Conservation (phyloP, 1,140 invertebrate species). For the Listronotus bonariensis region DNA sequence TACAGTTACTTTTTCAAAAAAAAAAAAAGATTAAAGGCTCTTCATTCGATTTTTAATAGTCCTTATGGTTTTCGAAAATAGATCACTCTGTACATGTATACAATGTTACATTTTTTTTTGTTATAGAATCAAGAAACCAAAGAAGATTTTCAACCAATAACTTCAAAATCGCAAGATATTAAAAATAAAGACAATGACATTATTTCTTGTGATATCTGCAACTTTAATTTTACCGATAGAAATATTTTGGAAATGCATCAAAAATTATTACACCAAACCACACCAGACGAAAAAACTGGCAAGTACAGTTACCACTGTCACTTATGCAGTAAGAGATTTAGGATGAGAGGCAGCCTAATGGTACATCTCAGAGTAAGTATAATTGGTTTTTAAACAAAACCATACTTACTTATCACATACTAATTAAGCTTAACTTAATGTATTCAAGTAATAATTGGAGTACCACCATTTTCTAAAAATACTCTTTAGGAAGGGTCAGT, state of each 20-base stretch:
- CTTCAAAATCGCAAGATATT: constrained; percentile 9
- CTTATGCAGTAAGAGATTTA: constrained; percentile 77
- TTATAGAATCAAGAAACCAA: constrained; percentile 6
- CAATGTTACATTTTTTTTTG: no score
- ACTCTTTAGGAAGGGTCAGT: neutral
- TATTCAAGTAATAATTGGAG: no score
- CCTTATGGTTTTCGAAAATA: no score
- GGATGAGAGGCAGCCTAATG: constrained; percentile 79
- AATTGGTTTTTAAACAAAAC: no score
- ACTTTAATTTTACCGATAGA: constrained; percentile 69
- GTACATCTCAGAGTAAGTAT: constrained; percentile 72
- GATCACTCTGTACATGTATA: no score
- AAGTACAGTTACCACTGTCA: constrained; percentile 71
- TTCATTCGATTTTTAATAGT: no score
- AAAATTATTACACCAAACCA: constrained; percentile 71
- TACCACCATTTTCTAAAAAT: neutral
- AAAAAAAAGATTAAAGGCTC: no score
- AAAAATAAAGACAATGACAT: constrained; percentile 48
- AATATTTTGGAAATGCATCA: constrained; percentile 75
- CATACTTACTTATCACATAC: no score
- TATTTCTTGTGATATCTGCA: constrained; percentile 70
- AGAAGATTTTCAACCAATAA: neutral
- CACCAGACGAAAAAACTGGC: constrained; percentile 59
- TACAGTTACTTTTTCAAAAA: no score
- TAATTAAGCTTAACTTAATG: no score